phyloP scores from a whole-genome alignment of 2,888 invertebrate genomes.

The Tachina grossa region DNA sequence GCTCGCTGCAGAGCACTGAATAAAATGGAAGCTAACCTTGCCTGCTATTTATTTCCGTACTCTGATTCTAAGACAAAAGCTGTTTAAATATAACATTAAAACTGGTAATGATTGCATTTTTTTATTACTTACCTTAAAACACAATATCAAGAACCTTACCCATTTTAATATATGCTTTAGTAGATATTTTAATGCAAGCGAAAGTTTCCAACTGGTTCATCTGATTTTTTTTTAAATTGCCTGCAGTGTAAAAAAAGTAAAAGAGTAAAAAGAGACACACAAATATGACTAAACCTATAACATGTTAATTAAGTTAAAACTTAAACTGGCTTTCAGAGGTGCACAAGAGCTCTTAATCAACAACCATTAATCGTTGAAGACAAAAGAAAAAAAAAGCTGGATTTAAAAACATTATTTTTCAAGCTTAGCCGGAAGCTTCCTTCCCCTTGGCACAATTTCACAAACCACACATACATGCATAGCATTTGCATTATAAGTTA shows the following conservation, averaged over 20 bases:
- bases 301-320: conserved; percentile 70
- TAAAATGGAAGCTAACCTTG: too few relatives aligned
- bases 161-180: too few relatives aligned
- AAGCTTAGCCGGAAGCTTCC: conserved; percentile 51
- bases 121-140: too few relatives aligned
- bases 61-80: too few relatives aligned
- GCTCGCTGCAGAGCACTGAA: too few relatives aligned
- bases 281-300: conserved; percentile 35
- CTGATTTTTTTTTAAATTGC: neutral
- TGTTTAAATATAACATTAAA: too few relatives aligned
- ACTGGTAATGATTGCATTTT: too few relatives aligned
- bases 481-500: neutral
- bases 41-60: too few relatives aligned
- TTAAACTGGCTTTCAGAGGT: conserved; percentile 40
- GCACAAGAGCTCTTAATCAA: conserved; percentile 60
- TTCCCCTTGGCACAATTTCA: neutral
- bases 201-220: conserved; percentile 23
- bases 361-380: conserved; percentile 55
- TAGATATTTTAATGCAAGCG: neutral
- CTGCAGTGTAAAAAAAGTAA: conserved; percentile 5
- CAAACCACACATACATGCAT: neutral
- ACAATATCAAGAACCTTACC: too few relatives aligned
- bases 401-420: conserved; percentile 47
- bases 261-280: conserved; percentile 37
- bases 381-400: conserved; percentile 33